Percentiles rank a stretch among this genome's conserved stretches.
These are phyloP conservation scores for Menura novaehollandiae DNA, from an alignment of 2,113 vertebrate genomes.

Conservation along the genomic window DNA sequence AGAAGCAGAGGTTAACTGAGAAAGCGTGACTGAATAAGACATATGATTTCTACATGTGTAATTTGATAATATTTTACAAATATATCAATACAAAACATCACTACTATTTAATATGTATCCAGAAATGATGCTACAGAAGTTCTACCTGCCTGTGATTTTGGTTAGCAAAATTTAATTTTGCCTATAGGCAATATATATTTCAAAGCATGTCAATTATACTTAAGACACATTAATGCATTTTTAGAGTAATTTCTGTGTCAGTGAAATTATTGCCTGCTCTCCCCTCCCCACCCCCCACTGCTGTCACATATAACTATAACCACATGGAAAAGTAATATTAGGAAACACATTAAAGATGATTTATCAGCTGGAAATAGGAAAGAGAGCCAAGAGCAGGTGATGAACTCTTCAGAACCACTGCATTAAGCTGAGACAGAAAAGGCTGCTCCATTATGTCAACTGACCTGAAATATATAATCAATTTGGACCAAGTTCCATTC, in stretches of 20 bases:
- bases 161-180: slow-evolving; percentile 17
- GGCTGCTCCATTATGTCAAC: slow-evolving; percentile 59
- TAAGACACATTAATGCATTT: slow-evolving; percentile 48
- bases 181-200: slow-evolving; percentile 26
- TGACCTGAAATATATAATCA: slow-evolving; percentile 64
- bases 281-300: not conserved
- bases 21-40: not conserved
- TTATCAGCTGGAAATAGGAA: slow-evolving; percentile 64
- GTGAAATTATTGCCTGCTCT: slow-evolving; percentile 43
- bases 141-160: not conserved
- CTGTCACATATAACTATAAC: slow-evolving; percentile 39
- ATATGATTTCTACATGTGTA: not conserved
- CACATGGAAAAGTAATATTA: slow-evolving; percentile 44
- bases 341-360: slow-evolving; percentile 61
- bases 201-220: slow-evolving; percentile 38
- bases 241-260: slow-evolving; percentile 51
- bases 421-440: slow-evolving; percentile 62
- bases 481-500: slow-evolving; percentile 50
- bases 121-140: not conserved
- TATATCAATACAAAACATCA: not conserved
- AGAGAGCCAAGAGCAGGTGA: slow-evolving; percentile 59
- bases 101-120: not conserved
- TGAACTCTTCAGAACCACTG: slow-evolving; percentile 61
- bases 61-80: not conserved
- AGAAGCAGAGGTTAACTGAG: slow-evolving; percentile 54